Evolutionary conservation across 2,113 vertebrate genomes (phyloP).

Genomic region (Spermophilus dauricus): DNA sequence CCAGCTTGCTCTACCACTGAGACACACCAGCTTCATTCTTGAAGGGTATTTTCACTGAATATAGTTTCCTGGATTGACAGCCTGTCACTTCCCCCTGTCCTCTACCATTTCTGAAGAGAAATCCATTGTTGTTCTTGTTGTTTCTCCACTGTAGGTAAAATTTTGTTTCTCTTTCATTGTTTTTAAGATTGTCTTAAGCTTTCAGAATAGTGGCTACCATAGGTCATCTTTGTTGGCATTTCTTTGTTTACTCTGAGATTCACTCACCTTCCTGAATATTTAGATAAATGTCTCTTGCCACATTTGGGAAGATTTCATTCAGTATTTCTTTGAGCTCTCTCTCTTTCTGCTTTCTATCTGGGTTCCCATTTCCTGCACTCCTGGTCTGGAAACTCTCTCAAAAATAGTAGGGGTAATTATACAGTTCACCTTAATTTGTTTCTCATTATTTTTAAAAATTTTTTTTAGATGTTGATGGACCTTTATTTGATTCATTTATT

Average conservation of each 20-base stretch:
- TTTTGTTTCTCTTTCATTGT: background rate
- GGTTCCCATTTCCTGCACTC: background rate
- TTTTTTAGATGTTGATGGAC: too few species aligned
- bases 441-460: background rate
- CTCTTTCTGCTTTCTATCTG: background rate
- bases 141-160: background rate
- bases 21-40: background rate
- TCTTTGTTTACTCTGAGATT: background rate
- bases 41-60: background rate
- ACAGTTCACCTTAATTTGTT: background rate
- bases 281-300: background rate
- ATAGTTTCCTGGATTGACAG: background rate
- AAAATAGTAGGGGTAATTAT: background rate
- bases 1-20: background rate
- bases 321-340: background rate
- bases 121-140: background rate
- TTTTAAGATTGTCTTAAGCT: background rate
- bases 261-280: background rate
- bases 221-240: background rate
- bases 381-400: background rate
- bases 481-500: too few species aligned
- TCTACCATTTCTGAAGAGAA: background rate
- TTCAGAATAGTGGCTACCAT: too few species aligned
- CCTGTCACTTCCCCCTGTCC: background rate
- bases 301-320: background rate